phyloP scores from a whole-genome alignment of 2,113 vertebrate genomes.

The Saimiri boliviensis region DNA sequence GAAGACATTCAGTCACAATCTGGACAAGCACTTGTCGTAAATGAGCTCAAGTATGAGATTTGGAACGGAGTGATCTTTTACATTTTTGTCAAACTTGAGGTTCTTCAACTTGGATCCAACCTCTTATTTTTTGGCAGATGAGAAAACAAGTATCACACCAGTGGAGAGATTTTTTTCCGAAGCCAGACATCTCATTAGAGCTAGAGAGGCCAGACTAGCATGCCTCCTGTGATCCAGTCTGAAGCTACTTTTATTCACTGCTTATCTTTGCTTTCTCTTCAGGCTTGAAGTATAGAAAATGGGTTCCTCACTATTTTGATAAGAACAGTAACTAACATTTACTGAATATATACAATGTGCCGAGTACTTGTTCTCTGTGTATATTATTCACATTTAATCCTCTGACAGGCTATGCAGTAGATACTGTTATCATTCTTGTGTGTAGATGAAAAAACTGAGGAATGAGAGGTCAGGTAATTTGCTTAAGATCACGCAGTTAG shows the following conservation, averaged over 20 bases:
- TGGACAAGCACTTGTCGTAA: not conserved
- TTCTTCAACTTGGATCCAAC: not conserved
- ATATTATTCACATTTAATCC: not conserved
- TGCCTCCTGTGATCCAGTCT: not conserved
- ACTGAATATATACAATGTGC: not conserved
- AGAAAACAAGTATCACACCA: not conserved
- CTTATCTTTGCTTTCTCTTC: not conserved
- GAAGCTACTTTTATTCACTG: not conserved
- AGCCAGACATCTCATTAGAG: not conserved
- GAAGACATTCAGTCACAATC: not conserved
- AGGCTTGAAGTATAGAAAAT: not conserved
- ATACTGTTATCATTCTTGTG: not conserved
- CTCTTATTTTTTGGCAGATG: not conserved
- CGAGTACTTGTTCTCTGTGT: not conserved
- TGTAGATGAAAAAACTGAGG: not conserved
- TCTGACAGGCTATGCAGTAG: not conserved
- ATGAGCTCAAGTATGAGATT: not conserved
- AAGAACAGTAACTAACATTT: not conserved
- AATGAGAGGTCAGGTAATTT: not conserved
- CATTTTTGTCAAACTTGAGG: not conserved
- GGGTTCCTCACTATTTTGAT: not conserved
- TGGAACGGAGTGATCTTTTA: not conserved
- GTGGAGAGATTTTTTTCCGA: conserved; percentile 3
- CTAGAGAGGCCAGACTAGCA: not conserved
- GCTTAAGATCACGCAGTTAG: not conserved